Percentiles rank a stretch among this genome's conserved stretches.
Evolutionary conservation across 2,888 invertebrate species (phyloP).

Genomic region (Nomada goodeniana): DNA sequence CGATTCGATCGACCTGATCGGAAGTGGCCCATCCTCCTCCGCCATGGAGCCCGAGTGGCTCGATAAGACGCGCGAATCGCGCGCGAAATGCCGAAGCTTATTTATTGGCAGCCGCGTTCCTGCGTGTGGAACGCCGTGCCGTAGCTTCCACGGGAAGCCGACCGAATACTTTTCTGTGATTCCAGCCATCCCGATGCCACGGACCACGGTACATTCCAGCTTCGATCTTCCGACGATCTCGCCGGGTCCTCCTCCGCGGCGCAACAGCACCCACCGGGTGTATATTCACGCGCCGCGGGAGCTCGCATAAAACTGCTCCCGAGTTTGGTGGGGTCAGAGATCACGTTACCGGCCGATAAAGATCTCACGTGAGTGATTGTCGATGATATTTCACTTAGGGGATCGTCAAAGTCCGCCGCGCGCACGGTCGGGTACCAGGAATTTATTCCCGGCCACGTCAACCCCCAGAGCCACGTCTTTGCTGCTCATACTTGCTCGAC

Average conservation of each 20-base stretch:
- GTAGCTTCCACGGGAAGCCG: slow-evolving; percentile 55
- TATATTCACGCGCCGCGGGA: slow-evolving; percentile 76
- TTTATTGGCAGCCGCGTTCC: slow-evolving; percentile 75
- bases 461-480: slow-evolving; percentile 4
- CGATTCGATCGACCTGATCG: slow-evolving; percentile 56
- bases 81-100: slow-evolving; percentile 79
- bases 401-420: slow-evolving; percentile 71
- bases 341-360: slow-evolving; percentile 78
- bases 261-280: slow-evolving; percentile 60
- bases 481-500: slow-evolving; percentile 4
- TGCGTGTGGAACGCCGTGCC: slow-evolving; percentile 60
- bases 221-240: slow-evolving; percentile 76
- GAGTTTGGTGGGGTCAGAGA: slow-evolving; percentile 79
- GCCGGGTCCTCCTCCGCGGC: slow-evolving; percentile 29
- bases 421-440: slow-evolving; percentile 26
- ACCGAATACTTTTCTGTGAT: slow-evolving; percentile 76
- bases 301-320: slow-evolving; percentile 80
- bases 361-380: slow-evolving; percentile 77
- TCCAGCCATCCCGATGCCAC: slow-evolving; percentile 65
- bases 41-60: slow-evolving; percentile 30
- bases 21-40: slow-evolving; percentile 50
- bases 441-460: slow-evolving; percentile 43
- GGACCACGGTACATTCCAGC: slow-evolving; percentile 78
- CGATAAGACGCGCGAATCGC: slow-evolving; percentile 62
- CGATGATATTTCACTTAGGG: slow-evolving; percentile 80